Base-by-base conservation (phyloP, 2,888 invertebrate genomes). In the Rotaria sp. region DNA sequence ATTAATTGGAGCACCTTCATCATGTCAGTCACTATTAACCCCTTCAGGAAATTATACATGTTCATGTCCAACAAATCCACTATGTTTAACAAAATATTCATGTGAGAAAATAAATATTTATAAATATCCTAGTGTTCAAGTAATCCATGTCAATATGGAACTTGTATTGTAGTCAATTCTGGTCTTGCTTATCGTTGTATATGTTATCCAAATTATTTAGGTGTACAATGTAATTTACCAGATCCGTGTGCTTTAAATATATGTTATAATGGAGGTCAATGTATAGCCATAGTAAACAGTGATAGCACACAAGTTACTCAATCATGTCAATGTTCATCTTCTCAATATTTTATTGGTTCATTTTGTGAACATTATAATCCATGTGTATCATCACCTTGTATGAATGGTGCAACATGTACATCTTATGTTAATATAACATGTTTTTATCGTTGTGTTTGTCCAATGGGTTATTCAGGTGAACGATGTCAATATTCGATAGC, bases 161-260 rank as follows among this genome's bases (percentile, higher is more conserved):
- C 45, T 45, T 80, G 80, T 45, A 35, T 18, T 45, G 26, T 45
- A 45, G n/a, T 80, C n/a, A 45, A 80, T 80, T 45, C 45, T n/a
- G 45, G 45, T n/a, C 11, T 18, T 26, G 45, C 45, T 15, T 80
- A 80, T 80, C 24, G 8, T 26, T 97, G 91, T 87, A 55, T 87
- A 5, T 91, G 91, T 87, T 89, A 88, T 3, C 88, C 89, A 11
- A 91, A 91, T 3, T 91, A 89, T 87, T 89, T 89, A 0, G 97
- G 97, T 0, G 94, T 95, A 0, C 93, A 96, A 85, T 97, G 97
- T 89, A 97, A 97, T 91, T 75, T 84, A n/a, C 41, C 45, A 4
- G 13, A 45, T 45, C 80, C 80, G n/a, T 80, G 80, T 45, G 2
- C 4, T 80, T 21, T 15, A 13, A 41, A 10, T 7, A n/a, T 5